Percentiles rank a stretch among this genome's conserved stretches.
These are phyloP conservation scores for Serinus canaria DNA, from an alignment of 2,113 vertebrate genomes.

Conservation along the genomic window DNA sequence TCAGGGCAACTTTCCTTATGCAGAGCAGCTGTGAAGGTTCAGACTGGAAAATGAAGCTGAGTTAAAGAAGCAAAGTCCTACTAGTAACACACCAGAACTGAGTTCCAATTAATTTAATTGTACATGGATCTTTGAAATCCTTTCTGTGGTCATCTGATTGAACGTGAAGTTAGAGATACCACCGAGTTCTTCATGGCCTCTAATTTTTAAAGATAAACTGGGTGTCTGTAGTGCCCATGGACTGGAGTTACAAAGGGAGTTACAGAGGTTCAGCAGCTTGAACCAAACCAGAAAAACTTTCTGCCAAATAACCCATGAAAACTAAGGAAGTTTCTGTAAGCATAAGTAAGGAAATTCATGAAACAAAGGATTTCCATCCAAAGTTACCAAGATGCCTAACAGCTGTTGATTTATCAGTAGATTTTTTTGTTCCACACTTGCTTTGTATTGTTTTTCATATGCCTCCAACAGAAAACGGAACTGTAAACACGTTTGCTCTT, in stretches of 20 bases:
- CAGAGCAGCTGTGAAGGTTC: background rate
- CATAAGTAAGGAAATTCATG: background rate
- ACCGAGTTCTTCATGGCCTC: background rate
- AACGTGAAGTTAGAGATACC: background rate
- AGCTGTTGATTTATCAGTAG: background rate
- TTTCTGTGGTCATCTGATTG: background rate
- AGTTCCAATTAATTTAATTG: background rate
- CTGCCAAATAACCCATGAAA: background rate
- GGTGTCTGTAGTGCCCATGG: background rate
- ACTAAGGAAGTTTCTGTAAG: background rate
- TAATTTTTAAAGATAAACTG: background rate
- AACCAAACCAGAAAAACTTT: background rate
- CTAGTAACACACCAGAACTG: background rate
- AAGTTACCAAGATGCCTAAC: background rate
- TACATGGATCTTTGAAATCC: background rate
- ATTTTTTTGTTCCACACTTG: background rate
- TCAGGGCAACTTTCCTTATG: background rate
- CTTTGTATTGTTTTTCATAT: background rate
- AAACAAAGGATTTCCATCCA: background rate
- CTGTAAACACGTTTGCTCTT: background rate
- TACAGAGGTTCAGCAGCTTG: background rate
- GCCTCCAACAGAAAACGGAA: background rate
- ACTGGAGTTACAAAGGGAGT: background rate
- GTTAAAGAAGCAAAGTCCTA: background rate
- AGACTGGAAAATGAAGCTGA: background rate